Base-by-base conservation (phyloP, 2,888 invertebrate genomes). In the Portevinia maculata region DNA sequence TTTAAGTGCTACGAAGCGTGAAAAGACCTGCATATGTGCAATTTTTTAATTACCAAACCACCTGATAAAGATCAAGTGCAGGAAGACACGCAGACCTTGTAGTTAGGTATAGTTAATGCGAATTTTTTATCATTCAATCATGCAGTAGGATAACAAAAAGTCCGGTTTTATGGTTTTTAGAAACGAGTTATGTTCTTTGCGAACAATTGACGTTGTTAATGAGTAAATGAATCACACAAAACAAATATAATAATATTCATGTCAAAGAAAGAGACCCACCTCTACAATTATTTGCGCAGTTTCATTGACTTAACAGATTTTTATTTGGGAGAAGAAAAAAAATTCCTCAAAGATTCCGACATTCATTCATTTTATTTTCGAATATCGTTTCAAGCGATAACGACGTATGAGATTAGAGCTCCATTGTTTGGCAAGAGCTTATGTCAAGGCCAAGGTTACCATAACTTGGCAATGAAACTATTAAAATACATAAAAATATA, bases 71-170 rank as follows among this genome's bases (percentile, higher is more conserved):
- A 73, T 79, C 73, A 24, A 7, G 5, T 13, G 30, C 39, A 37
- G 41, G 59, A 21, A 6, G 41, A 50, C 30, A 32, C 37, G 39
- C 21, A 21, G 34, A 3, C 19, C 17, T 15, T 28, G 32, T 37
- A 57, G 65, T 30, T 65, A n/a, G n/a, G n/a, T n/a, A 50, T 59
- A 65, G 46, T 53, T 73, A 71, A 65, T 79, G 73, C 11, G 44
- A 17, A 37, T 65, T 59, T 65, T 73, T 73, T 73, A 73, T 71
- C 46, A 59, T 59, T 65, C 55, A 79, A 79, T 79, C 59, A 59
- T 24, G 46, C 15, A 30, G 6, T 11, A 55, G 39, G 53, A 44
- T 21, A 15, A 21, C 3, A 15, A 9, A 21, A 5, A 44, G 24
- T 44, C 65, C 15, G 24, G 44, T 55, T 55, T 50, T 21, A 3